phyloP scores from a whole-genome alignment of 2,113 vertebrate species.

The Oryzias woworae region DNA sequence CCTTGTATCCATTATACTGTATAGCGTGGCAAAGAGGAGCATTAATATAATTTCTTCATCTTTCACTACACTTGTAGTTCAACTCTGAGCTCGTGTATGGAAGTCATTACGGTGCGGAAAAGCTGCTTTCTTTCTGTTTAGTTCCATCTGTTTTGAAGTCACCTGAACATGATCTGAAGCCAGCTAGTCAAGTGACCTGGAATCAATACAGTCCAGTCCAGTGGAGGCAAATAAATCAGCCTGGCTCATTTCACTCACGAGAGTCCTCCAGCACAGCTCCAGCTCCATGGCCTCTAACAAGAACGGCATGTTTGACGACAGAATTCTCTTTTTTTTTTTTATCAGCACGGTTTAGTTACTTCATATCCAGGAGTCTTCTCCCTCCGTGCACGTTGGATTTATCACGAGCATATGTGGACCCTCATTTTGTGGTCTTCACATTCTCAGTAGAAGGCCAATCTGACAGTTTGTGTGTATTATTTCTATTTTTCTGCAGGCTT shows the following conservation, averaged over 20 bases:
- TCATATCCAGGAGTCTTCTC: slow-evolving; percentile 12
- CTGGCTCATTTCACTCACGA: slow-evolving; percentile 56
- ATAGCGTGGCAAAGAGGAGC: slow-evolving; percentile 36
- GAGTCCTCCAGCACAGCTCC: slow-evolving; percentile 35
- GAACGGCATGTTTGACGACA: slow-evolving; percentile 53
- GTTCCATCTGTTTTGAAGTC: slow-evolving; percentile 67
- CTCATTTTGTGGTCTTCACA: slow-evolving; percentile 2
- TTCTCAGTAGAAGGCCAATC: slow-evolving; percentile 6
- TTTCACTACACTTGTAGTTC: slow-evolving; percentile 48
- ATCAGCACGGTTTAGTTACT: slow-evolving; percentile 19
- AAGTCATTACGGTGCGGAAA: slow-evolving; percentile 52
- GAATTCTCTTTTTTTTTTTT: slow-evolving; percentile 41
- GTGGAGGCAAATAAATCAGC: slow-evolving; percentile 60
- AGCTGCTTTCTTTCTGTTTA: slow-evolving; percentile 47
- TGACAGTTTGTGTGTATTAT: neutral
- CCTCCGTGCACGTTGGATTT: slow-evolving; percentile 6
- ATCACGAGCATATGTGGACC: slow-evolving; percentile 23
- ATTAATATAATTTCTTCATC: slow-evolving; percentile 59
- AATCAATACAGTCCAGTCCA: slow-evolving; percentile 64
- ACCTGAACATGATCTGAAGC: slow-evolving; percentile 69
- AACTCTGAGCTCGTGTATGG: slow-evolving; percentile 45
- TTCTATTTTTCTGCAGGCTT: neutral
- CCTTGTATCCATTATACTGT: slow-evolving; percentile 26
- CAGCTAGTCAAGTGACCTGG: slow-evolving; percentile 69
- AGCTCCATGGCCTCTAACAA: slow-evolving; percentile 20